A percentile compares a stretch with the other conserved stretches of the same genome.
Evolutionary conservation across 2,888 invertebrate genomes (phyloP).

Genomic region (Rotaria macrura): DNA sequence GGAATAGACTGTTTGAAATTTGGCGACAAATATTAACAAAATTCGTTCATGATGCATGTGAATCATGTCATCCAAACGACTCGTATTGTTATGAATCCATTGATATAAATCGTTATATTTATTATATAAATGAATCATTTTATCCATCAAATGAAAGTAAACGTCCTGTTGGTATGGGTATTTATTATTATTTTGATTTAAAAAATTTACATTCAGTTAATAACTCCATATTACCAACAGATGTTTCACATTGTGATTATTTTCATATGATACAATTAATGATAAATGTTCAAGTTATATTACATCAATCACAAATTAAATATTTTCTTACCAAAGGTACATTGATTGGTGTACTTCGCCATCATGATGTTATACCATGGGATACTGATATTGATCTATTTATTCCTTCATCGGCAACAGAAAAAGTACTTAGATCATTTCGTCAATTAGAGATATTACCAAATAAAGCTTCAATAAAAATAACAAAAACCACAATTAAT

Average conservation of each 20-base stretch:
- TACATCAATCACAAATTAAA: not conserved
- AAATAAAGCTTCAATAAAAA: not conserved
- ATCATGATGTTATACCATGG: constrained; percentile 20
- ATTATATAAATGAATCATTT: not conserved
- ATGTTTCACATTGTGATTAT: not conserved
- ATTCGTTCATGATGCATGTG: not conserved
- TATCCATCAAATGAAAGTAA: not conserved
- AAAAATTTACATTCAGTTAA: not conserved
- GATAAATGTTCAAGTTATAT: not conserved
- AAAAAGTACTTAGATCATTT: not conserved
- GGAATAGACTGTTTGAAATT: not conserved
- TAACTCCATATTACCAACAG: not conserved
- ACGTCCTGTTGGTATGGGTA: not conserved
- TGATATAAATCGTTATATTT: not conserved
- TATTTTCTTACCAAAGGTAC: constrained; percentile 11
- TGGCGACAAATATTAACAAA: not conserved
- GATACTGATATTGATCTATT: constrained; percentile 15
- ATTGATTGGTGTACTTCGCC: not conserved
- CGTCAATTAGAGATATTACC: not conserved
- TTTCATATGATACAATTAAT: constrained; percentile 20
- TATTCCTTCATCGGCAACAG: not conserved
- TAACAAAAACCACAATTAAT: too few relatives aligned
- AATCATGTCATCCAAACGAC: not conserved
- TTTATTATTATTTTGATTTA: not conserved
- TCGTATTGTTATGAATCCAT: not conserved